These are phyloP conservation scores for Lichenostomus cassidix DNA, from an alignment of 2,113 vertebrate species.

Conservation along the genomic window DNA sequence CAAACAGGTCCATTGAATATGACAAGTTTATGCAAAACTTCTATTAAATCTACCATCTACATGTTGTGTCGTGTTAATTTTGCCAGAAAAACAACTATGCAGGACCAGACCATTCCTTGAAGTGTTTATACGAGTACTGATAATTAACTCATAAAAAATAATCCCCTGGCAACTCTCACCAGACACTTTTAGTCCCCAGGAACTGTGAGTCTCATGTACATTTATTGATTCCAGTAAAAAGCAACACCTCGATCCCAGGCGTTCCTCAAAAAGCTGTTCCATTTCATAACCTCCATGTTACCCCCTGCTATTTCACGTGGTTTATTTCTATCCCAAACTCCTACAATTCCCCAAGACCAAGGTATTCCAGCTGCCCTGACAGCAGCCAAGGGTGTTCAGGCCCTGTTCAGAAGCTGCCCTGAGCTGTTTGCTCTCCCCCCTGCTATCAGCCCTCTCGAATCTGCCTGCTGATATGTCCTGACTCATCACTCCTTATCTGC, in stretches of 20 bases:
- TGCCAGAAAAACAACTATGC: background rate
- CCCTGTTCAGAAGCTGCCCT: background rate
- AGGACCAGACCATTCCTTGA: background rate
- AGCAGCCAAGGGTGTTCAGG: background rate
- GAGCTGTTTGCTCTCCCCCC: background rate
- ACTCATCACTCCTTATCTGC: background rate
- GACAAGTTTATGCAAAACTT: background rate
- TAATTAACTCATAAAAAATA: background rate
- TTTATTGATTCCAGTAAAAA: background rate
- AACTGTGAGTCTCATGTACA: background rate
- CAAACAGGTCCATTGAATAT: background rate
- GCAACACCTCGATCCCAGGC: background rate
- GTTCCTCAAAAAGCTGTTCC: background rate
- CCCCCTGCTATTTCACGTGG: accelerated
- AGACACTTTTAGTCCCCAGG: background rate
- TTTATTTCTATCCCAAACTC: background rate
- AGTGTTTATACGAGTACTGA: background rate
- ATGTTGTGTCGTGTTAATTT: background rate
- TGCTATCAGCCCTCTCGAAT: background rate
- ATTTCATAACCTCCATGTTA: background rate
- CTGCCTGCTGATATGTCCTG: background rate
- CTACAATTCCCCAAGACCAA: background rate
- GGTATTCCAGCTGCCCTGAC: background rate
- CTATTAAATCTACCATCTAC: background rate
- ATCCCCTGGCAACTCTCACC: background rate